phyloP scores from a whole-genome alignment of 1,140 invertebrate species.

The Nephotettix cincticeps region DNA sequence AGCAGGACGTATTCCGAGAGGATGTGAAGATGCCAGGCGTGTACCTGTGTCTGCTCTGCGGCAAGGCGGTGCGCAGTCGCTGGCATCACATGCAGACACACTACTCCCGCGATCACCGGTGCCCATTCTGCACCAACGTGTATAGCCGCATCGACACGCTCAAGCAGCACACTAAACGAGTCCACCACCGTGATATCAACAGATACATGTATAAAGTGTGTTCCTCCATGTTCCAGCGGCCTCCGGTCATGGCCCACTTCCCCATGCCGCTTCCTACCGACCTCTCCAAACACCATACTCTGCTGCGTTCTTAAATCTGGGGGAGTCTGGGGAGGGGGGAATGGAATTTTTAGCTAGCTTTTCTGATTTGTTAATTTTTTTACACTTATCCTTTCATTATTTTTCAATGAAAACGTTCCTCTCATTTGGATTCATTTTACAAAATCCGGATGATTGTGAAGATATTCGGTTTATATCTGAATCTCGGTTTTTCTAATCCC shows the following conservation, averaged over 20 bases:
- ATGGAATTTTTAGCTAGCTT: no score
- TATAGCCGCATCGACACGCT: conserved; percentile 79
- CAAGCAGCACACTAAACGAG: conserved; percentile 37
- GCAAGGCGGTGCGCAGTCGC: conserved; percentile 80
- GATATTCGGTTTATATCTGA: no score
- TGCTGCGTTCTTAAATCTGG: no score
- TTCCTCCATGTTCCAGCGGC: neutral
- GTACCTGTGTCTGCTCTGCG: conserved; percentile 66
- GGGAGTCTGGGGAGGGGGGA: no score
- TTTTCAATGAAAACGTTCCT: no score
- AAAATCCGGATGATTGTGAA: no score
- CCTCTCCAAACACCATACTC: neutral
- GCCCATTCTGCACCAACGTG: conserved; percentile 79
- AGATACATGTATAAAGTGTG: conserved; percentile 3
- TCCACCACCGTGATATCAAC: conserved; percentile 28
- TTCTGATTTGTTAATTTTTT: neutral
- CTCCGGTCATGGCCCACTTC: neutral
- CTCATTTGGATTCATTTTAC: no score
- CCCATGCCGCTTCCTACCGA: neutral
- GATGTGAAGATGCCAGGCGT: conserved; percentile 35
- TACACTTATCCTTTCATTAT: neutral
- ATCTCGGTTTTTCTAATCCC: no score
- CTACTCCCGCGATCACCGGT: conserved; percentile 71
- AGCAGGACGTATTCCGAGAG: conserved; percentile 36
- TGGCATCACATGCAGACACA: conserved; percentile 87